phyloP scores from a whole-genome alignment of 2,797 vertebrate species.

The Percopsis omiscomaycus region DNA sequence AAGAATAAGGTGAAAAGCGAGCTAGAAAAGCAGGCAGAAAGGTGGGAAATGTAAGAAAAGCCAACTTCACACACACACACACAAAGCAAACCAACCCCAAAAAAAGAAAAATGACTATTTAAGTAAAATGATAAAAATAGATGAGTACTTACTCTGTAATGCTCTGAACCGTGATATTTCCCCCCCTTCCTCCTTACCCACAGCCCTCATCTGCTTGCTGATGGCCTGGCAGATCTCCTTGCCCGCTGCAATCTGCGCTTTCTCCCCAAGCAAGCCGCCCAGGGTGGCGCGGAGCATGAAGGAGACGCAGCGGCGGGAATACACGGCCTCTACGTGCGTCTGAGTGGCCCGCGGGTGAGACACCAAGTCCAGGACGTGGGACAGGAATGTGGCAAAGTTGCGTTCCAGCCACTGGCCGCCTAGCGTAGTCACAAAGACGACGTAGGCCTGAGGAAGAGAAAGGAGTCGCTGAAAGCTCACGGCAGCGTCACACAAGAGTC shows the following conservation, averaged over 20 bases:
- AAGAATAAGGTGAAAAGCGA: slow-evolving; percentile 23
- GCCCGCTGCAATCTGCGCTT: slow-evolving; percentile 97
- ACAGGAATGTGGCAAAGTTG: slow-evolving; percentile 94
- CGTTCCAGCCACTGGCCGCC: slow-evolving; percentile 98
- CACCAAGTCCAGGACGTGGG: slow-evolving; percentile 93
- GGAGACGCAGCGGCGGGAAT: slow-evolving; percentile 96
- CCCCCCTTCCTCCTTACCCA: slow-evolving; percentile 89
- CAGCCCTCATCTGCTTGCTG: slow-evolving; percentile 97
- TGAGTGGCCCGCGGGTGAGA: slow-evolving; percentile 96
- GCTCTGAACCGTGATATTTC: slow-evolving; percentile 83
- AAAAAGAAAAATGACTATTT: slow-evolving; percentile 29
- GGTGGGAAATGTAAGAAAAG: slow-evolving; percentile 32
- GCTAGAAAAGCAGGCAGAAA: slow-evolving; percentile 20
- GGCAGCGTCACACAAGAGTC: neutral
- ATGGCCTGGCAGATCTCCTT: slow-evolving; percentile 99
- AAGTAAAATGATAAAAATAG: slow-evolving; percentile 51
- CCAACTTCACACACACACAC: slow-evolving; percentile 23
- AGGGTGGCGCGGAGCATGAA: slow-evolving; percentile 96
- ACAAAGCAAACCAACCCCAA: slow-evolving; percentile 10
- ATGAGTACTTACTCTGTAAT: slow-evolving; percentile 82
- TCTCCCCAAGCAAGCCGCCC: slow-evolving; percentile 93
- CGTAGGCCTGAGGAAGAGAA: slow-evolving; percentile 84
- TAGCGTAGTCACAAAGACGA: slow-evolving; percentile 93
- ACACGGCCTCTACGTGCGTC: slow-evolving; percentile 97
- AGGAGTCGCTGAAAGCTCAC: neutral